Conservation (phyloP, 1,140 invertebrate genomes). For the Papilio xuthus region DNA sequence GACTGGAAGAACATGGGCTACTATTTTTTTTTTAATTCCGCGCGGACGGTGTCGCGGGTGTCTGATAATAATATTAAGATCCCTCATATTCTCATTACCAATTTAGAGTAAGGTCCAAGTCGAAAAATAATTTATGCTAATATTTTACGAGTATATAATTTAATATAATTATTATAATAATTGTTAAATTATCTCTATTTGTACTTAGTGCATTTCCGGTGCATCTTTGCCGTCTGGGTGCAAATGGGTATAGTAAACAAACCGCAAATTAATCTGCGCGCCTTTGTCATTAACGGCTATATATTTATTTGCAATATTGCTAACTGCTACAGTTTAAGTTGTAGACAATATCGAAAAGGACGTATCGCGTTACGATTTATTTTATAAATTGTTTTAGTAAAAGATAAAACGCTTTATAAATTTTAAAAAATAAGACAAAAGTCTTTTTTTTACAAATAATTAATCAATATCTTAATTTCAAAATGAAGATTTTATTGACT, state of each 20-base stretch:
- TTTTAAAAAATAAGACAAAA: not conserved
- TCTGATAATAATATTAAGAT: too few relatives aligned
- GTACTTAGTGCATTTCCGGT: conserved; percentile 19
- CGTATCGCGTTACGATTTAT: conserved; percentile 6
- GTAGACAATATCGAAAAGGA: not conserved
- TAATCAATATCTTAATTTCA: conserved; percentile 22
- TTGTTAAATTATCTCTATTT: conserved; percentile 18
- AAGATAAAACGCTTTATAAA: not conserved
- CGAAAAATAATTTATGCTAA: not conserved
- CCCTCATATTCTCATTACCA: not conserved
- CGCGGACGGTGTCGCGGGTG: too few relatives aligned
- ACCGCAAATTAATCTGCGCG: conserved; percentile 14
- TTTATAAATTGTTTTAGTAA: not conserved
- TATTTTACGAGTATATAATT: not conserved
- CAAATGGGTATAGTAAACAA: not conserved
- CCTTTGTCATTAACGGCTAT: not conserved
- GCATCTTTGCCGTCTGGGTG: not conserved
- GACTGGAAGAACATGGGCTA: too few relatives aligned
- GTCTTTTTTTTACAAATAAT: not conserved
- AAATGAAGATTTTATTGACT: conserved; percentile 23
- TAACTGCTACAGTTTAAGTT: conserved; percentile 21
- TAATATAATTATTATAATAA: not conserved
- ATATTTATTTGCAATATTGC: conserved; percentile 31
- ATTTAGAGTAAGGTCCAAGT: not conserved
- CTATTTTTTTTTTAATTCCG: too few relatives aligned